Evolutionary conservation across 2,113 vertebrate genomes (phyloP).

Genomic region (Turdus rufiventris): DNA sequence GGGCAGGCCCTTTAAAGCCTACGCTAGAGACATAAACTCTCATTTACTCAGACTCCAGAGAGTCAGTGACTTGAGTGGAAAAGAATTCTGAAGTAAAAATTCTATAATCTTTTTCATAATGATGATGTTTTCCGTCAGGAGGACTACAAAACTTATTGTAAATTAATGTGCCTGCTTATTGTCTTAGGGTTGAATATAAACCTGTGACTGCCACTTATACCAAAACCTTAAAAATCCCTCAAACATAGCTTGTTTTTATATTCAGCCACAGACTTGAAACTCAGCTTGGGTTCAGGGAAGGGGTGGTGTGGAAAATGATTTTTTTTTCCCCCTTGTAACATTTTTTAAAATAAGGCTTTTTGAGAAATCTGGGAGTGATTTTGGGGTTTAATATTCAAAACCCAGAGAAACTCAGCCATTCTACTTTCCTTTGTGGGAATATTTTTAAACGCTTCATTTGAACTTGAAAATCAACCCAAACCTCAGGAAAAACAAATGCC

Average conservation of each 20-base stretch:
- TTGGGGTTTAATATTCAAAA: not conserved
- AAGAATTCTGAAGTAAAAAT: not conserved
- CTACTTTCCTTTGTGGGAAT: not conserved
- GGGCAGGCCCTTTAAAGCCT: not conserved
- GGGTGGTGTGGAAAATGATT: fast-evolving
- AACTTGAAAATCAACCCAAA: not conserved
- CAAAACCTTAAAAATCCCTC: not conserved
- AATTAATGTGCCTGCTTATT: not conserved
- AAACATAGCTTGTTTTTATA: not conserved
- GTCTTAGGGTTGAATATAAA: not conserved
- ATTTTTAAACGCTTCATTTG: not conserved
- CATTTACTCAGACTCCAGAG: not conserved
- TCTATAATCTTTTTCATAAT: not conserved
- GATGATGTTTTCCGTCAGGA: not conserved
- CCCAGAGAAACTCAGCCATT: not conserved
- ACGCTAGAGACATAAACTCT: not conserved
- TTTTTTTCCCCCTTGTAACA: too few species aligned
- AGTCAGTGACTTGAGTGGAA: fast-evolving
- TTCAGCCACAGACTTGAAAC: not conserved
- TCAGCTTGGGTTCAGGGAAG: not conserved
- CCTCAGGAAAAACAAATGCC: not conserved
- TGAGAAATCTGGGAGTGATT: not conserved
- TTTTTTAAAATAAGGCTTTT: not conserved
- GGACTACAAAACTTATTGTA: not conserved
- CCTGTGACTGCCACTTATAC: not conserved